Evolutionary conservation across 2,888 invertebrate genomes (phyloP), one percentile per base, ranked within the genome.

Genomic region (Aleiodes leptofemur): DNA sequence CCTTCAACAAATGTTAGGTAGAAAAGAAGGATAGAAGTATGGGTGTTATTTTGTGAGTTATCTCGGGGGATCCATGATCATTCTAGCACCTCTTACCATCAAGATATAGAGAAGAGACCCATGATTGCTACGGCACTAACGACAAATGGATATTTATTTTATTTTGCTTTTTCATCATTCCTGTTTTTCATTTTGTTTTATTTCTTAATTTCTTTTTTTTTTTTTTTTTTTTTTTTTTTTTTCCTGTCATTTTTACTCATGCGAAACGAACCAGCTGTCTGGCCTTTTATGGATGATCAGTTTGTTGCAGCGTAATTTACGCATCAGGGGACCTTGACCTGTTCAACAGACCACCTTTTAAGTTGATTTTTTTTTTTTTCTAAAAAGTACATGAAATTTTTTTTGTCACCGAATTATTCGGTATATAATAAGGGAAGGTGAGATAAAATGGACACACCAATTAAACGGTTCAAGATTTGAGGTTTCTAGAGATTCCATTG

Each of bases 21-120:
- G 50, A 74, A 16, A n/a, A 69, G 29, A 38, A 50, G 23, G 55
- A 50, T 16, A 14, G 48, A 16, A 64, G 14, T 38, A 48, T 64
- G 71, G 70, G 74, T 75, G 71, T 75, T 75, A 71, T 75, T 75
- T 53, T 57, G 61, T 74, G 70, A 74, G 43, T 43, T 59, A 51
- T 69, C 74, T 50, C 64, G 1, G 14, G 64, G 69, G 74, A 64
- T 48, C 55, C 56, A 70, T 70, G 61, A 43, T 51, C 59, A 43
- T 59, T 34, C 57, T 57, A 70, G 57, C 64, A 59, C 70, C 29
- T 70, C 56, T 70, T 56, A 38, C 64, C 64, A 64, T 64, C 48
- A 64, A 64, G 64, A 61, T 61, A 16, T 61, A 43, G 61, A 43
- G 61, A n/a, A 61, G 43, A 2, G 23, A 1, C 23, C 43, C 61